Evolutionary conservation across 2,888 invertebrate species (phyloP).

Genomic region (Tetheella fluctuosa): DNA sequence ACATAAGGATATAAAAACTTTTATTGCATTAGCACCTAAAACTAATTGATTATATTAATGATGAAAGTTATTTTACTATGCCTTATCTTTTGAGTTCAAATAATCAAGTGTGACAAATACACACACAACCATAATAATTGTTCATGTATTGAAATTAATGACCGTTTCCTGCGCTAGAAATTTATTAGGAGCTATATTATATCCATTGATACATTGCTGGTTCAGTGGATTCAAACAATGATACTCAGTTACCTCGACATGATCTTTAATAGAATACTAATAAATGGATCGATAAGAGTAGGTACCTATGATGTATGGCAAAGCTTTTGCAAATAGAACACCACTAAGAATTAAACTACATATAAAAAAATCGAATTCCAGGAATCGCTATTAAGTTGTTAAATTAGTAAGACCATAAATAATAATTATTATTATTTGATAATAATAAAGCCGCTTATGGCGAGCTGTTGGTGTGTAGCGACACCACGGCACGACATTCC

Average conservation of each 20-base stretch:
- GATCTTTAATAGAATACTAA: background rate
- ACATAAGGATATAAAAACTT: no score
- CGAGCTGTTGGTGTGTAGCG: no score
- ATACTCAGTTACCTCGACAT: background rate
- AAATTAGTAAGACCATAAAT: no score
- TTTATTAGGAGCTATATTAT: slow-evolving; percentile 5
- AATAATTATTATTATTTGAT: no score
- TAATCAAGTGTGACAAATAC: background rate
- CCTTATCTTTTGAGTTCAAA: background rate
- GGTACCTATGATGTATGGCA: no score
- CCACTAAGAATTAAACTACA: no score
- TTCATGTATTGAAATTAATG: background rate
- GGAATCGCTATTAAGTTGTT: no score
- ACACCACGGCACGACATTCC: no score
- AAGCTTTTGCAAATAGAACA: no score
- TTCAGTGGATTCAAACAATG: slow-evolving; percentile 1
- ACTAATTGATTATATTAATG: background rate
- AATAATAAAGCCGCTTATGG: no score
- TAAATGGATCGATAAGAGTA: no score
- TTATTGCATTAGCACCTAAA: background rate
- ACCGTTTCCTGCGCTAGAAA: background rate
- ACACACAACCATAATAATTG: background rate
- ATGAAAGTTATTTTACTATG: background rate
- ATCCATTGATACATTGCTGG: slow-evolving; percentile 12
- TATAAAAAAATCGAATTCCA: no score